phyloP scores from a whole-genome alignment of 2,113 vertebrate genomes.

The Talpa occidentalis region DNA sequence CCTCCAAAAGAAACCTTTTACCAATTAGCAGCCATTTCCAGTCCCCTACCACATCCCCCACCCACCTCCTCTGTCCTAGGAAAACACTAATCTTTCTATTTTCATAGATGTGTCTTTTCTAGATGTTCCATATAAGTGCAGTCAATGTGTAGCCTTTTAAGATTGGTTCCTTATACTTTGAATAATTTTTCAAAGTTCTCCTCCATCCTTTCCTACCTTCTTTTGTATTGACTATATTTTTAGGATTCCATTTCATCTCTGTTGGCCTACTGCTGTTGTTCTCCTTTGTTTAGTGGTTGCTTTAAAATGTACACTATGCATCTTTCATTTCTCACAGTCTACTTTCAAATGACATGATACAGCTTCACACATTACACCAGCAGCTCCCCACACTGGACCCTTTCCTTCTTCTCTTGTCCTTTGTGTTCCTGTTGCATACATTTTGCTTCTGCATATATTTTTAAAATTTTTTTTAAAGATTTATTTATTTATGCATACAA shows the following conservation, averaged over 20 bases:
- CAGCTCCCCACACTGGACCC: background rate
- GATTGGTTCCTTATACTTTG: background rate
- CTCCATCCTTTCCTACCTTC: background rate
- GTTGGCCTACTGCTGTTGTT: background rate
- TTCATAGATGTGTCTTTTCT: background rate
- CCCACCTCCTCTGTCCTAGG: no score
- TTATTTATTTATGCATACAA: no score
- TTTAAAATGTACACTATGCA: background rate
- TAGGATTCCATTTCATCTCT: background rate
- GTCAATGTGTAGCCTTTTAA: background rate
- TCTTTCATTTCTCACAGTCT: background rate
- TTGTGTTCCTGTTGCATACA: background rate
- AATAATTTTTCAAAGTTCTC: background rate
- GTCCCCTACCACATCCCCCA: background rate
- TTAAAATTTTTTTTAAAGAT: no score
- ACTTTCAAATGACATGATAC: background rate
- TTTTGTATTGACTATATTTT: background rate
- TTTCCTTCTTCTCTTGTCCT: background rate
- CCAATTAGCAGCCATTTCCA: background rate
- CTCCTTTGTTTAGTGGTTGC: background rate
- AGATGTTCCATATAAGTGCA: background rate
- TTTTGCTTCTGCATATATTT: background rate
- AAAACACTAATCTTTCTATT: background rate
- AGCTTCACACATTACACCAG: background rate
- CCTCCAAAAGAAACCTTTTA: background rate